A percentile compares a stretch with the other conserved stretches of the same genome.
These are phyloP conservation scores for Leptopterna dolabrata DNA, from an alignment of 2,888 invertebrate species.

Conservation along the genomic window DNA sequence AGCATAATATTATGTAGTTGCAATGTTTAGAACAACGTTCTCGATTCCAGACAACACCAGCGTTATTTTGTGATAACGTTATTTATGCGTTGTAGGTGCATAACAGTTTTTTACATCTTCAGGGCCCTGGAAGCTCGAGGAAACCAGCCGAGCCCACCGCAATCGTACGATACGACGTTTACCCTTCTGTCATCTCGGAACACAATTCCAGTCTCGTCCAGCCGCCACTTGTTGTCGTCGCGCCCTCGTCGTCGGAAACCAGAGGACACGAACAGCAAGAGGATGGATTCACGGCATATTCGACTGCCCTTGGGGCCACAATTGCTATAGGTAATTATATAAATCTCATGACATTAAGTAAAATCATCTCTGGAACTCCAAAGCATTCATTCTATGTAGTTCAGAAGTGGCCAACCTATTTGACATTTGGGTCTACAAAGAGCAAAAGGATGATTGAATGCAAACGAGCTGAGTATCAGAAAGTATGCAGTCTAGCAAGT, in stretches of 20 bases:
- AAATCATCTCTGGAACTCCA: not conserved
- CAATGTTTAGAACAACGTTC: no score
- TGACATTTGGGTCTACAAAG: no score
- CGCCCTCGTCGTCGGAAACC: constrained; percentile 64
- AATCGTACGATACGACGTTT: constrained; percentile 48
- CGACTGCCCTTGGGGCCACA: constrained; percentile 90
- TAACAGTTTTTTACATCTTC: not conserved
- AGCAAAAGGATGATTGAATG: no score
- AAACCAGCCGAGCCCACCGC: constrained; percentile 59
- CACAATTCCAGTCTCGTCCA: constrained; percentile 65
- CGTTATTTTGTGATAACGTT: no score
- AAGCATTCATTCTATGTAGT: no score
- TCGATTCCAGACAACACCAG: no score
- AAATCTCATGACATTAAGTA: not conserved
- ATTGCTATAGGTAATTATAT: constrained; percentile 87
- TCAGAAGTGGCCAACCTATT: no score
- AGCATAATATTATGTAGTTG: no score
- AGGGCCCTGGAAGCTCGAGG: constrained; percentile 56
- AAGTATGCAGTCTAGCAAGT: no score
- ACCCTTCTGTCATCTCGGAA: constrained; percentile 61
- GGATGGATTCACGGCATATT: constrained; percentile 90
- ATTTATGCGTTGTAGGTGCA: not conserved
- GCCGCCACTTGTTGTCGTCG: constrained; percentile 63
- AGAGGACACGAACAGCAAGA: constrained; percentile 69
- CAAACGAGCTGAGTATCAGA: no score